A percentile compares a stretch with the other conserved stretches of the same genome.
phyloP scores from a whole-genome alignment of 1,140 invertebrate genomes.

The Magallana angulata region DNA sequence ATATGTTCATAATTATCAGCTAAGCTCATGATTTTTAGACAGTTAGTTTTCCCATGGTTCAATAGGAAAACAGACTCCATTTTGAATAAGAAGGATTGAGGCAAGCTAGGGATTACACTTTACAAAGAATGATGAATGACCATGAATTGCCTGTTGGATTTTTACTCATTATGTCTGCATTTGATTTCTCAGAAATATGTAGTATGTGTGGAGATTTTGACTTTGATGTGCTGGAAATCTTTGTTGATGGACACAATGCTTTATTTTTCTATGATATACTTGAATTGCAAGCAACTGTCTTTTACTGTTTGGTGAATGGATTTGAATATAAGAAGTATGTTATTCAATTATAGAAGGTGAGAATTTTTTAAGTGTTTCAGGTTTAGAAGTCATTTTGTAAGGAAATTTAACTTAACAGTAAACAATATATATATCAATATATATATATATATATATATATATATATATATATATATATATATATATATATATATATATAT shows the following conservation, averaged over 20 bases:
- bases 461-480: too few relatives aligned
- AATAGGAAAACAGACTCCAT: conserved; percentile 6
- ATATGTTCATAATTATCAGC: not conserved
- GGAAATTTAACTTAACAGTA: too few relatives aligned
- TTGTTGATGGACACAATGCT: conserved; percentile 18
- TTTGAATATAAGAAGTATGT: conserved; percentile 28
- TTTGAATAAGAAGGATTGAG: not conserved
- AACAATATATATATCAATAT: too few relatives aligned
- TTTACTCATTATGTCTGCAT: conserved; percentile 22
- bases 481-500: too few relatives aligned
- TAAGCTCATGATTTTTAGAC: not conserved
- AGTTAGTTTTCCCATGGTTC: conserved; percentile 11
- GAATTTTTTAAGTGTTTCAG: not conserved
- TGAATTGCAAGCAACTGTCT: conserved; percentile 29
- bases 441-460: too few relatives aligned
- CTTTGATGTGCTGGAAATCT: conserved; percentile 26
- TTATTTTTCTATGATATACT: conserved; percentile 22
- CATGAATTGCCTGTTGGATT: conserved; percentile 37
- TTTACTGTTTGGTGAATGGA: not conserved
- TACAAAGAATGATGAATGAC: not conserved
- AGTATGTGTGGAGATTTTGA: conserved; percentile 27
- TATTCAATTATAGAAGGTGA: conserved; percentile 14
- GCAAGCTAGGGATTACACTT: not conserved
- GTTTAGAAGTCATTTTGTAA: too few relatives aligned
- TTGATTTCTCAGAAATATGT: conserved; percentile 16